phyloP scores from a whole-genome alignment of 2,113 vertebrate genomes.

The Scolopax mira region DNA sequence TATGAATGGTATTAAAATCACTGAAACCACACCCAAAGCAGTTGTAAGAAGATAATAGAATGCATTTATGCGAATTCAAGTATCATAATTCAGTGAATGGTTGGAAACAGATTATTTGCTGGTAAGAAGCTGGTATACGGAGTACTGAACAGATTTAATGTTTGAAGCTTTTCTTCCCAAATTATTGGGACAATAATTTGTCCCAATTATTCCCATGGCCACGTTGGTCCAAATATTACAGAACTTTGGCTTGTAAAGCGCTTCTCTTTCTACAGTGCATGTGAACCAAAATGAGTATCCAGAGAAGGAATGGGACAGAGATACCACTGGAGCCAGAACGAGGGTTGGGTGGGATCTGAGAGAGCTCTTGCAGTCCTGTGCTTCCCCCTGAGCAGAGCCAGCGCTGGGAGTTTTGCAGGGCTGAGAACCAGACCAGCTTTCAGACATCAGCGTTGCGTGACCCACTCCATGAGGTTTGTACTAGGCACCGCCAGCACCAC shows the following conservation, averaged over 20 bases:
- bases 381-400: not conserved
- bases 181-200: no score
- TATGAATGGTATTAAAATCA: not conserved
- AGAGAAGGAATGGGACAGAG: no score
- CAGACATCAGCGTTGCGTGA: not conserved
- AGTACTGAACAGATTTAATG: not conserved
- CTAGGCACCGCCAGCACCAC: not conserved
- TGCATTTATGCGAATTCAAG: not conserved
- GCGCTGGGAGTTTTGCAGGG: not conserved
- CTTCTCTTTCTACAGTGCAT: not conserved
- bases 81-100: not conserved
- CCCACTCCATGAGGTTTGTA: not conserved
- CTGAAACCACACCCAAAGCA: not conserved
- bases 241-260: not conserved
- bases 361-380: not conserved
- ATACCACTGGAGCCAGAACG: not conserved
- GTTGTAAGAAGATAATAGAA: not conserved
- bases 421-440: not conserved
- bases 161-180: not conserved
- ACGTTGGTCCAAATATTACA: not conserved
- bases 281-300: not conserved
- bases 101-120: not conserved
- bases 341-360: rapidly evolving
- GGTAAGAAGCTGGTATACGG: not conserved
- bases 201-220: not conserved